Conservation (phyloP, 2,888 invertebrate genomes). For the Temnothorax unifasciatus region DNA sequence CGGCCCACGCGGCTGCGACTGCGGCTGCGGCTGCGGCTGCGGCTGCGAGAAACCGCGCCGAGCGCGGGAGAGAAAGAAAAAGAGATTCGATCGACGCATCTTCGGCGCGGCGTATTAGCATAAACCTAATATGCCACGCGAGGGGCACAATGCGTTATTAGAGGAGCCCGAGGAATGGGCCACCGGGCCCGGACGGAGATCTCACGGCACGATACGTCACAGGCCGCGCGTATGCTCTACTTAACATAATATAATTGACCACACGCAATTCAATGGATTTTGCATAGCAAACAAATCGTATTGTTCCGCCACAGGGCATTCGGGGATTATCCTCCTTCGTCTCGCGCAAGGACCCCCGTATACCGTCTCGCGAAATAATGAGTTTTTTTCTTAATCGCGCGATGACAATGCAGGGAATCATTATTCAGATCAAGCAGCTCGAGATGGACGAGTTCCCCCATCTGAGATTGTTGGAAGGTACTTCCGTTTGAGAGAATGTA, state of each 20-base stretch:
- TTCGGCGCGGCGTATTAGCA: slow-evolving; percentile 81
- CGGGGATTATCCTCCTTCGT: slow-evolving; percentile 67
- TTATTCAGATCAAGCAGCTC: slow-evolving; percentile 34
- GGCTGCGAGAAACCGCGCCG: slow-evolving; percentile 30
- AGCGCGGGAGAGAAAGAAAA: slow-evolving; percentile 18
- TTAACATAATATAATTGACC: slow-evolving; percentile 86
- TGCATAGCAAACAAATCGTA: slow-evolving; percentile 83
- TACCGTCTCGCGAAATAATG: slow-evolving; percentile 48
- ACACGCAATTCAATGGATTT: slow-evolving; percentile 85
- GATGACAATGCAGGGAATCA: slow-evolving; percentile 37
- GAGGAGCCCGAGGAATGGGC: slow-evolving; percentile 75
- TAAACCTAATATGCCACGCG: slow-evolving; percentile 85
- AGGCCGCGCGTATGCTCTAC: slow-evolving; percentile 82
- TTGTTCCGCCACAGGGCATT: slow-evolving; percentile 67
- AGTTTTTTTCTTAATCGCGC: slow-evolving; percentile 37
- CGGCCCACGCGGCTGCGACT: slow-evolving; percentile 54
- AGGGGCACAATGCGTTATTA: slow-evolving; percentile 85
- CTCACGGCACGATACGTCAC: slow-evolving; percentile 79
- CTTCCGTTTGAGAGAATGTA: background rate
- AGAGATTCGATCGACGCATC: slow-evolving; percentile 80
- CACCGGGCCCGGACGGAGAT: slow-evolving; percentile 73
- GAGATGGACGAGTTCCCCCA: background rate
- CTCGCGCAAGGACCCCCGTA: background rate
- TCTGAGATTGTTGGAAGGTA: background rate
- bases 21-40: no score